A percentile compares a stretch with the other conserved stretches of the same genome.
Evolutionary conservation across 2,797 vertebrate genomes (phyloP).

Genomic region (Leptatherina wallacei): DNA sequence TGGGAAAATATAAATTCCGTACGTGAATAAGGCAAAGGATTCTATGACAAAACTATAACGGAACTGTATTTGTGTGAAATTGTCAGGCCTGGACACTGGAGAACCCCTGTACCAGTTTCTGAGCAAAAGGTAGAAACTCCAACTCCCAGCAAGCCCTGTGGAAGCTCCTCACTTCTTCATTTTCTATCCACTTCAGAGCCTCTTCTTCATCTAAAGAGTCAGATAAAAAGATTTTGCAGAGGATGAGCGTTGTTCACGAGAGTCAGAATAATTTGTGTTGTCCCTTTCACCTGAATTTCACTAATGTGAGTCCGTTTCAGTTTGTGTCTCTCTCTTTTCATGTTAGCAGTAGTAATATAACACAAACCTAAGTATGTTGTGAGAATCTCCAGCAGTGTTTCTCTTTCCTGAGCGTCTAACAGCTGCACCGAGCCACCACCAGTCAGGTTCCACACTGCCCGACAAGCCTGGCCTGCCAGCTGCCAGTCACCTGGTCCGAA

Average conservation of each 20-base stretch:
- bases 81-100: conserved; percentile 64
- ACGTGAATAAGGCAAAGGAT: neutral
- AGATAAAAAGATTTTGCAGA: conserved; percentile 3
- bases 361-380: conserved; percentile 85
- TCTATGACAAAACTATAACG: conserved; percentile 8
- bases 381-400: conserved; percentile 81
- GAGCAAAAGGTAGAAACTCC: conserved; percentile 91
- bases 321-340: conserved; percentile 18
- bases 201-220: conserved; percentile 83
- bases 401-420: conserved; percentile 64
- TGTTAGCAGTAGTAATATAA: conserved; percentile 41
- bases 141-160: conserved; percentile 90
- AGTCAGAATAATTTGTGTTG: neutral
- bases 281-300: conserved; percentile 12
- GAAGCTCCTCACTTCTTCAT: conserved; percentile 79
- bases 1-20: neutral
- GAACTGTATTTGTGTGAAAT: conserved; percentile 16
- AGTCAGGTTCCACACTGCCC: conserved; percentile 94
- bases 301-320: conserved; percentile 33
- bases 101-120: conserved; percentile 83
- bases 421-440: conserved; percentile 38
- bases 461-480: conserved; percentile 91
- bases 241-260: neutral
- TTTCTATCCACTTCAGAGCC: conserved; percentile 78
- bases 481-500: conserved; percentile 93